Evolutionary conservation across 2,113 vertebrate species (phyloP).

Genomic region (Vimba vimba): DNA sequence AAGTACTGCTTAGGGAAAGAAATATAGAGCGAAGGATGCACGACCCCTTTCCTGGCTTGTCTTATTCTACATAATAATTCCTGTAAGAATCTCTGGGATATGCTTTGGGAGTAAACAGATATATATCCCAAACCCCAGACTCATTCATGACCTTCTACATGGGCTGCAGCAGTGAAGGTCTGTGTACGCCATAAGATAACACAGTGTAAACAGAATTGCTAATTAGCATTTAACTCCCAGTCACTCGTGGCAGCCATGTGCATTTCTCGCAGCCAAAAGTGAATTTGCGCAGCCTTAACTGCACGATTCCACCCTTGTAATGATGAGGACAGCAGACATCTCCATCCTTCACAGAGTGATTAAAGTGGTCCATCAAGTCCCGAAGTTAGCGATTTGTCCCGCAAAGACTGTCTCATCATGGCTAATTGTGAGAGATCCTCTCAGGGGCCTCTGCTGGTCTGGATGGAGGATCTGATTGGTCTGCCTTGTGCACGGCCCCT

Average conservation of each 20-base stretch:
- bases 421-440: conserved; percentile 50
- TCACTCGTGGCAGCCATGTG: conserved; percentile 16
- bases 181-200: conserved; percentile 41
- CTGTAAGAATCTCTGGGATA: conserved; percentile 19
- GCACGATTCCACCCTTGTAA: neutral
- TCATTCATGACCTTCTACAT: conserved; percentile 27
- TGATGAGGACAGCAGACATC: neutral
- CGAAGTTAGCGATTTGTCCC: conserved; percentile 28
- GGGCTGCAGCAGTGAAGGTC: neutral
- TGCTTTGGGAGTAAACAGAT: conserved; percentile 17
- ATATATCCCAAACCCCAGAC: conserved; percentile 23
- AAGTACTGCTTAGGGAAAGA: conserved; percentile 48
- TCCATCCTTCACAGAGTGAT: conserved; percentile 31
- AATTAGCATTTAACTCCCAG: conserved; percentile 45
- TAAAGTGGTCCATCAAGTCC: conserved; percentile 24
- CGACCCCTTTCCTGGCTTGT: conserved; percentile 45
- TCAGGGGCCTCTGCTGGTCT: conserved; percentile 22
- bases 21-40: conserved; percentile 46
- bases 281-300: conserved; percentile 9
- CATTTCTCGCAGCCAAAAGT: conserved; percentile 8
- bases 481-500: conserved; percentile 33
- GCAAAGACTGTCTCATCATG: conserved; percentile 30
- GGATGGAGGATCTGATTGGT: conserved; percentile 2
- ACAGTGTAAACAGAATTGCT: conserved; percentile 16
- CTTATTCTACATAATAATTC: conserved; percentile 41